Base-by-base conservation (phyloP, 1,140 invertebrate genomes). In the Copidosoma floridanum region DNA sequence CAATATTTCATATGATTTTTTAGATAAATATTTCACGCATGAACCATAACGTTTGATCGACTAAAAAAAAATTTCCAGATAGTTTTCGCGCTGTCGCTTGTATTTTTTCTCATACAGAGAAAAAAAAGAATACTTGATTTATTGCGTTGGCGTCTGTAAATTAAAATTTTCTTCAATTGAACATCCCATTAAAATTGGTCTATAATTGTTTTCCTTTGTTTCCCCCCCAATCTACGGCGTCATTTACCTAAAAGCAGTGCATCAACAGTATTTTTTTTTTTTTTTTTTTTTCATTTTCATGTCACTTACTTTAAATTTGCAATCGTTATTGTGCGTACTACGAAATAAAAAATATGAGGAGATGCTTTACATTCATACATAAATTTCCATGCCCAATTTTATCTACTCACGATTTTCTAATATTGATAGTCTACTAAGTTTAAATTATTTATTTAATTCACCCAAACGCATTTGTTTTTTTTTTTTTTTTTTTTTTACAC, bases 221-320 rank as follows among this genome's bases (percentile, higher is more conserved):
- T 57, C 51, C 24, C 44, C n/a, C n/a, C n/a, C n/a, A n/a, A n/a
- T n/a, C n/a, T 55, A 61, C 12, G 20, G 8, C 60, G 29, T 48
- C n/a, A 43, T 52, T 56, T 8, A 38, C 51, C 44, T n/a, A n/a
- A 57, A 62, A 57, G 47, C 54, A 57, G 47, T 62, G 60, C 47
- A 37, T 51, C 44, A 18, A 37, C 35, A 47, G n/a, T n/a, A n/a
- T n/a, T n/a, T n/a, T n/a, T n/a, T n/a, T n/a, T n/a, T n/a, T n/a
- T n/a, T n/a, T n/a, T n/a, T n/a, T n/a, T 6, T 41, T 1, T 41
- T 41, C 11, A 11, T 40, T 44, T 44, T 52, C 7, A 32, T 48
- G 20, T 24, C 37, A 54, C 50, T 53, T 47, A 55, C 50, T 55
- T 48, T 32, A 43, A 56, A 44, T 51, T 40, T n/a, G n/a, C n/a